Conservation (phyloP, 2,113 vertebrate genomes). For the Pantherophis guttatus region DNA sequence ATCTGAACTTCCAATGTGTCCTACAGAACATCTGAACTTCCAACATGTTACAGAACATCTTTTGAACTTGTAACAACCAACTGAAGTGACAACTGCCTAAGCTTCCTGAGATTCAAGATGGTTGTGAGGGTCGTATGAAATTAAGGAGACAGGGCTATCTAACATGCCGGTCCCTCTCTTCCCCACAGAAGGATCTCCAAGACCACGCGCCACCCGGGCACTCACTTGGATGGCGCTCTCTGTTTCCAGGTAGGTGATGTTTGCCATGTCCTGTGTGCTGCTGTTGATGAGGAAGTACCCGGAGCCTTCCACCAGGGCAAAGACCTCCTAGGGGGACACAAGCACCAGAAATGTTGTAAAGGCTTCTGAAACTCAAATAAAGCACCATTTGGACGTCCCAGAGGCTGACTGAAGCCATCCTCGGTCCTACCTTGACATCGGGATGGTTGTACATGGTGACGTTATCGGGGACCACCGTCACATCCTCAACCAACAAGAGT, state of each 20-base stretch:
- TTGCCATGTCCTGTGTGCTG: constrained; percentile 53
- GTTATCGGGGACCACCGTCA: constrained; percentile 51
- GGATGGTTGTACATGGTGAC: constrained; percentile 71
- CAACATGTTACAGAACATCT: neutral
- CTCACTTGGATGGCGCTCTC: constrained; percentile 64
- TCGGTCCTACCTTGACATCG: constrained; percentile 57
- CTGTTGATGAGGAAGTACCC: constrained; percentile 69
- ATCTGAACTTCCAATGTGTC: no score
- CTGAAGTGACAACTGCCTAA: neutral
- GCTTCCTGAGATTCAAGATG: neutral
- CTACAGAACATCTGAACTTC: no score
- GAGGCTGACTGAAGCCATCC: neutral
- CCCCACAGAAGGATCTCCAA: neutral
- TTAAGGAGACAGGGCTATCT: neutral
- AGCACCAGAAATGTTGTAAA: neutral
- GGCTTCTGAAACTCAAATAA: neutral
- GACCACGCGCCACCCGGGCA: constrained; percentile 38
- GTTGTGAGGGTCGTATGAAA: neutral
- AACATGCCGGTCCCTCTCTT: neutral
- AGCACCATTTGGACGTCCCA: accelerated
- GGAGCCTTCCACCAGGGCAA: constrained; percentile 69
- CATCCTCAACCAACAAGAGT: constrained; percentile 68
- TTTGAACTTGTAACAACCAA: neutral
- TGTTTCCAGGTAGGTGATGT: constrained; percentile 57
- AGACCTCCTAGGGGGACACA: constrained; percentile 55